These are phyloP conservation scores for Glareola pratincola DNA, from an alignment of 2,113 vertebrate species.

Conservation along the genomic window DNA sequence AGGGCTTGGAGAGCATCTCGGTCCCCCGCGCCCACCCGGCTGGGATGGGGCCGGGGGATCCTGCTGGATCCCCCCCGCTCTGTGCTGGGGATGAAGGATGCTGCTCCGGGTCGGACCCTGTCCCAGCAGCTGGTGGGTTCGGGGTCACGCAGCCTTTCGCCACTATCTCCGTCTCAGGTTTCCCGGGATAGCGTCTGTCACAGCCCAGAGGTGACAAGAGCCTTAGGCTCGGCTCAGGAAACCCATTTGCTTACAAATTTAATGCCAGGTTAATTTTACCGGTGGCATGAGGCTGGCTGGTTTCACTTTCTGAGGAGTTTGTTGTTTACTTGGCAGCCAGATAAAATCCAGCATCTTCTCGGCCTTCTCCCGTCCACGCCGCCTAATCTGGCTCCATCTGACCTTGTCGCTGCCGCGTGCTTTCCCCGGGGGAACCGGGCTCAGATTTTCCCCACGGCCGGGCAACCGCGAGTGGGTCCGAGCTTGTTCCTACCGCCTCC, in stretches of 20 bases:
- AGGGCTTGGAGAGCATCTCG: neutral
- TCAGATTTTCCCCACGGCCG: neutral
- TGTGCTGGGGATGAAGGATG: fast-evolving
- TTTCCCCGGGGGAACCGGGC: neutral
- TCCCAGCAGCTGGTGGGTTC: neutral
- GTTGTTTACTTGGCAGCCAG: neutral
- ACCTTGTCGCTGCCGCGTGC: neutral
- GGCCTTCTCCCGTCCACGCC: neutral
- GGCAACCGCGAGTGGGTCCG: neutral
- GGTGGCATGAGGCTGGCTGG: fast-evolving
- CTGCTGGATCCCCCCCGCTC: neutral
- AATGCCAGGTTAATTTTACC: neutral
- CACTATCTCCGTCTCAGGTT: neutral
- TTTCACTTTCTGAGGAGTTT: neutral
- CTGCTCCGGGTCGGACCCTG: neutral
- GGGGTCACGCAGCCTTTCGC: neutral
- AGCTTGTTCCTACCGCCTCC: fast-evolving
- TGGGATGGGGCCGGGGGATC: neutral
- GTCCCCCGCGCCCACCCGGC: neutral
- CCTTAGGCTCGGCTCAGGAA: neutral
- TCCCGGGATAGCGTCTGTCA: neutral
- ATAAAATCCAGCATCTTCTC: neutral
- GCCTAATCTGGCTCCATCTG: conserved; percentile 26
- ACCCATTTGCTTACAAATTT: conserved; percentile 2
- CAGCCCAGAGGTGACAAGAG: neutral